Conservation (phyloP, 2,113 vertebrate species). For the Ctenomys sociabilis region DNA sequence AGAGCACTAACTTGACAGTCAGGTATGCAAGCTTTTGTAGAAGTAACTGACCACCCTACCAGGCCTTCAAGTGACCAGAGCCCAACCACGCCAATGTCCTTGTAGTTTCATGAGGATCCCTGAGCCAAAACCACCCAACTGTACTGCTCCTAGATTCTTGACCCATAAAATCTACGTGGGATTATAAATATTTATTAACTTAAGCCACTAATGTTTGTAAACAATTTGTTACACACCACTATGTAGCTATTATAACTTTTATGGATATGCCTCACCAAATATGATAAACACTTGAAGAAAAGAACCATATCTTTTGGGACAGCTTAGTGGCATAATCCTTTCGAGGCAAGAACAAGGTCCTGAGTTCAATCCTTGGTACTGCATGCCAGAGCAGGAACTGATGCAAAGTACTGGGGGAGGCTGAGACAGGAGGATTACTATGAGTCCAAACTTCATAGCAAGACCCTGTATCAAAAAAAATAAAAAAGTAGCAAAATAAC, state of each 20-base stretch:
- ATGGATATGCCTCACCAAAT: conserved; percentile 8
- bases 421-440: no score
- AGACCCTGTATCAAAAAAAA: no score
- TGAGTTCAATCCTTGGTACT: no score
- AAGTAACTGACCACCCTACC: neutral
- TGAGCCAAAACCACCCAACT: neutral
- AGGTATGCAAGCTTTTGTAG: neutral
- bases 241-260: conserved; percentile 17
- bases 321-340: no score
- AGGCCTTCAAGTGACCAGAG: neutral
- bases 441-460: no score
- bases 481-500: neutral
- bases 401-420: no score
- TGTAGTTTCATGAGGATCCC: neutral
- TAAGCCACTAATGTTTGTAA: neutral
- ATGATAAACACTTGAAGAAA: neutral
- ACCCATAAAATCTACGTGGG: neutral
- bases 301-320: neutral
- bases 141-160: neutral
- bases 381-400: no score
- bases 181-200: neutral
- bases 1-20: neutral
- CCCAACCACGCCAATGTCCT: neutral
- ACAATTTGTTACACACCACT: neutral
- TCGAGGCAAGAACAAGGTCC: no score